Evolutionary conservation across 1,140 invertebrate genomes (phyloP).

Genomic region (Dreissena polymorpha): DNA sequence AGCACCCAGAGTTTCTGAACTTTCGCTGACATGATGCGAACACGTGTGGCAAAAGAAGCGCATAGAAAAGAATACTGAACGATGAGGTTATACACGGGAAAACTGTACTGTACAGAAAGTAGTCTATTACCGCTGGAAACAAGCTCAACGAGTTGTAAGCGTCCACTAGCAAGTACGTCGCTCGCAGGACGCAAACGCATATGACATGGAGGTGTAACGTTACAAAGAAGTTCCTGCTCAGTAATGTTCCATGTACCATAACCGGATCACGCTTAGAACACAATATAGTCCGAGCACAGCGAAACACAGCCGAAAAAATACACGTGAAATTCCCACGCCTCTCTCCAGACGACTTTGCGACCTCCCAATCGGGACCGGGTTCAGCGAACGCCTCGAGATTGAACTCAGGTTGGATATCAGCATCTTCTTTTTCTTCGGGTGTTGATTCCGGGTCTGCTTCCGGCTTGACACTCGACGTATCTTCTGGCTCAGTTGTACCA

Average conservation of each 20-base stretch:
- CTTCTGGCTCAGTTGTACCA: background rate
- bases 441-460: background rate
- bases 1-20: slow-evolving; percentile 84
- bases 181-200: slow-evolving; percentile 88
- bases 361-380: slow-evolving; percentile 70
- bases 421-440: background rate
- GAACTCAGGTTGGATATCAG: slow-evolving; percentile 8
- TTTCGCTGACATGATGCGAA: slow-evolving; percentile 74
- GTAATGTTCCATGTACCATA: slow-evolving; percentile 68
- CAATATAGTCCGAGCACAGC: slow-evolving; percentile 90
- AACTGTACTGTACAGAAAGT: slow-evolving; percentile 84
- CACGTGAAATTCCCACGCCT: slow-evolving; percentile 94
- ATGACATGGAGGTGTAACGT: slow-evolving; percentile 90
- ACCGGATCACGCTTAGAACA: slow-evolving; percentile 79
- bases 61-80: slow-evolving; percentile 91
- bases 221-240: slow-evolving; percentile 87
- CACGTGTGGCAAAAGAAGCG: slow-evolving; percentile 87
- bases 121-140: slow-evolving; percentile 88
- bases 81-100: slow-evolving; percentile 89
- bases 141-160: slow-evolving; percentile 91
- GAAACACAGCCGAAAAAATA: slow-evolving; percentile 91
- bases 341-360: slow-evolving; percentile 80
- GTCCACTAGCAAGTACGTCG: slow-evolving; percentile 93
- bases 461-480: background rate
- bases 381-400: slow-evolving; percentile 53